Evolutionary conservation across 2,888 invertebrate genomes (phyloP).

Genomic region (Meiosimyza platycephala): DNA sequence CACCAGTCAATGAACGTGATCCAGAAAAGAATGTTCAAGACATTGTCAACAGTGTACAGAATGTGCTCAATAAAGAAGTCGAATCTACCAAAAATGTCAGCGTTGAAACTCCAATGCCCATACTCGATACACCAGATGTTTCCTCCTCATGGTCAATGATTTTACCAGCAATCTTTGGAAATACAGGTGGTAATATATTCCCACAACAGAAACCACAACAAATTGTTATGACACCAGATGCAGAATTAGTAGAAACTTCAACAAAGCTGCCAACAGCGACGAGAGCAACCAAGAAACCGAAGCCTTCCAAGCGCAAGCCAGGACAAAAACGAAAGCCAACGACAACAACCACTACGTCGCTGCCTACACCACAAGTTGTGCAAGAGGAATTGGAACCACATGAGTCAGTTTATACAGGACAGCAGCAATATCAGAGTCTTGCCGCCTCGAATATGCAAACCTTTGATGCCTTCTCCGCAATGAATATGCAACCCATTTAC

Average conservation of each 20-base stretch:
- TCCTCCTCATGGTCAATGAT: constrained; percentile 85
- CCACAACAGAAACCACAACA: constrained; percentile 69
- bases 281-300: constrained; percentile 54
- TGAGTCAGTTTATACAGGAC: constrained; percentile 62
- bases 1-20: constrained; percentile 67
- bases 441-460: constrained; percentile 56
- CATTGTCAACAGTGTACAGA: constrained; percentile 85
- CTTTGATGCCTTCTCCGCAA: constrained; percentile 51
- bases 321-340: constrained; percentile 54
- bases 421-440: constrained; percentile 59
- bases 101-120: constrained; percentile 58
- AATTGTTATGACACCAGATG: constrained; percentile 67
- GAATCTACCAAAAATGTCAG: constrained; percentile 72
- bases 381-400: constrained; percentile 59
- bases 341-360: constrained; percentile 40
- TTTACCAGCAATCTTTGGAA: constrained; percentile 82
- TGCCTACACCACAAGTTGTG: constrained; percentile 53
- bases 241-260: constrained; percentile 63
- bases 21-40: constrained; percentile 80
- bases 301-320: constrained; percentile 60
- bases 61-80: constrained; percentile 80
- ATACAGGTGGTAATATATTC: constrained; percentile 73
- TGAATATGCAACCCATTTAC: constrained; percentile 60
- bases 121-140: constrained; percentile 78
- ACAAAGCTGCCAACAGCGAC: constrained; percentile 49